Evolutionary conservation across 2,888 invertebrate species (phyloP).

Genomic region (Teinopalpus imperialis): DNA sequence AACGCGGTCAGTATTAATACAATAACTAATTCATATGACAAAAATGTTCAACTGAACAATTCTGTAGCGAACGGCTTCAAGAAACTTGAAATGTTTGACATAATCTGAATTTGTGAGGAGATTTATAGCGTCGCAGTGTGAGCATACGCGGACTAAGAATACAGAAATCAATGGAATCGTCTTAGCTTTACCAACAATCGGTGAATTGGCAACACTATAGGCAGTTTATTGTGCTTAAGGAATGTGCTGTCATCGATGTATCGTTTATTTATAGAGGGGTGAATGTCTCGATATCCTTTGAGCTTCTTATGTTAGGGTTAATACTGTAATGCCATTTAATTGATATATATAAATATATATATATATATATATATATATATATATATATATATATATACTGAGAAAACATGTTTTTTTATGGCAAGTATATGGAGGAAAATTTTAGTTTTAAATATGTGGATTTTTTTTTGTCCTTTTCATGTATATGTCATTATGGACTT

Average conservation of each 20-base stretch:
- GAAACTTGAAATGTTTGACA: conserved; percentile 20
- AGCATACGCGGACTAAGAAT: conserved; percentile 13
- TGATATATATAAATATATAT: too few species aligned
- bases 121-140: conserved; percentile 15
- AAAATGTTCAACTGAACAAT: conserved; percentile 10
- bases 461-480: too few species aligned
- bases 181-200: conserved; percentile 6
- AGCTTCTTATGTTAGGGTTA: conserved; percentile 2
- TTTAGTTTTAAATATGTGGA: too few species aligned
- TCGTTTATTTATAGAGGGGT: conserved; percentile 6
- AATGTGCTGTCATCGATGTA: conserved; percentile 8
- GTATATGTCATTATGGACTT: too few species aligned
- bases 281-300: too few species aligned
- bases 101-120: conserved; percentile 20
- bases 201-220: conserved; percentile 15
- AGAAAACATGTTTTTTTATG: too few species aligned
- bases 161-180: conserved; percentile 23
- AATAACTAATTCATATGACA: too few species aligned
- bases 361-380: too few species aligned
- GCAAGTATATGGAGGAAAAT: too few species aligned
- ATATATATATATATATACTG: too few species aligned
- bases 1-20: too few species aligned
- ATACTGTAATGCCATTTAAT: too few species aligned
- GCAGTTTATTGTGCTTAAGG: conserved; percentile 12
- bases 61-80: conserved; percentile 9